phyloP scores from a whole-genome alignment of 2,888 invertebrate species.

The Athalia circularis region DNA sequence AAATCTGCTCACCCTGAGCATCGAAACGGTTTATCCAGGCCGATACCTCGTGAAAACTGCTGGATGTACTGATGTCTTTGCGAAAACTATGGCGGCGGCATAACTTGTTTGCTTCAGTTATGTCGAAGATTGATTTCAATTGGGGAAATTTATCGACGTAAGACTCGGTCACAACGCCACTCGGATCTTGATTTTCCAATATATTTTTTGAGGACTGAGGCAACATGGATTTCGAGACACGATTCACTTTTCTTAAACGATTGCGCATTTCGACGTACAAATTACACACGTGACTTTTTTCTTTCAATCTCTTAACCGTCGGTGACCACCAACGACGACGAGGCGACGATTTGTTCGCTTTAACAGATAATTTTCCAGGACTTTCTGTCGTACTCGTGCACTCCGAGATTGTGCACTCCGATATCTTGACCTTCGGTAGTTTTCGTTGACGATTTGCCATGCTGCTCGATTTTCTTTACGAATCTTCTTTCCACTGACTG shows the following conservation, averaged over 20 bases:
- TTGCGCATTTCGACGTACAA: slow-evolving; percentile 50
- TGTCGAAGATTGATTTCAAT: slow-evolving; percentile 53
- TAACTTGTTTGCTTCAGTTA: neutral
- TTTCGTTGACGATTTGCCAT: neutral
- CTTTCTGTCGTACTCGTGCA: slow-evolving; percentile 27
- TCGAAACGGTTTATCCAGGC: slow-evolving; percentile 24
- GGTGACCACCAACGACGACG: slow-evolving; percentile 31
- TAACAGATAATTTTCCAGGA: neutral
- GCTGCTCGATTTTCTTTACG: neutral
- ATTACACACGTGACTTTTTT: slow-evolving; percentile 16
- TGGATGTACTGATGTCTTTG: neutral
- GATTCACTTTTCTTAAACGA: slow-evolving; percentile 53
- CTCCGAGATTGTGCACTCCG: slow-evolving; percentile 17
- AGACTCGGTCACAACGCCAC: slow-evolving; percentile 51
- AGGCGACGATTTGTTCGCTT: neutral
- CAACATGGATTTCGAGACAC: slow-evolving; percentile 52
- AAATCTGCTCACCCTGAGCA: slow-evolving; percentile 11
- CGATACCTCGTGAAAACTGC: slow-evolving; percentile 19
- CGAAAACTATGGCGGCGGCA: neutral
- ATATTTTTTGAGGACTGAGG: slow-evolving; percentile 13
- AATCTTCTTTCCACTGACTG: neutral
- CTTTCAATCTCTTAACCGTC: slow-evolving; percentile 2
- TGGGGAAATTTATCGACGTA: slow-evolving; percentile 50
- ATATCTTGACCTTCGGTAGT: slow-evolving; percentile 1
- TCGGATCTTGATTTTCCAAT: slow-evolving; percentile 43